These are phyloP conservation scores for Corydoras maculifer DNA, from an alignment of 2,113 vertebrate genomes.

Conservation along the genomic window DNA sequence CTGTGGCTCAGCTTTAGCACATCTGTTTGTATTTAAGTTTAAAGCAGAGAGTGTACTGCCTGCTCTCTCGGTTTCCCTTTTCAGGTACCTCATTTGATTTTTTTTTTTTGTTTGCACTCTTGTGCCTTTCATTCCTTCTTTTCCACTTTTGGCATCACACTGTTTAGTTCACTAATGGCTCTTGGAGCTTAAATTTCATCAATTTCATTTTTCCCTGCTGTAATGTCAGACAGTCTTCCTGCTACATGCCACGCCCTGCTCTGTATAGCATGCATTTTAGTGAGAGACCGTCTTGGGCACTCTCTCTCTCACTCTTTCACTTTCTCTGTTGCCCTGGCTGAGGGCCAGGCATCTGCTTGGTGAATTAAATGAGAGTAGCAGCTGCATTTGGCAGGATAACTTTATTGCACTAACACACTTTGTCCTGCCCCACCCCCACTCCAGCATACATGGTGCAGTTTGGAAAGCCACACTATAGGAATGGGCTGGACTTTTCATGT, in stretches of 20 bases:
- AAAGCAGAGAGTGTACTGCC: slow-evolving; percentile 7
- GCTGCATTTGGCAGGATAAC: slow-evolving; percentile 31
- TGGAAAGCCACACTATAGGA: not conserved
- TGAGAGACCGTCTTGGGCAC: not conserved
- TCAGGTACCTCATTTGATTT: not conserved
- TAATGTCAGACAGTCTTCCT: slow-evolving; percentile 1
- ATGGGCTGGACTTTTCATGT: not conserved
- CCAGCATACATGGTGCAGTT: not conserved
- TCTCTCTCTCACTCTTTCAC: not conserved
- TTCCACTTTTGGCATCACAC: not conserved
- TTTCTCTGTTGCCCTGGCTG: slow-evolving; percentile 8
- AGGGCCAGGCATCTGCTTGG: slow-evolving; percentile 25
- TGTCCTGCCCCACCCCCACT: not conserved
- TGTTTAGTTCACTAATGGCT: not conserved
- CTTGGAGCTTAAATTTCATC: slow-evolving; percentile 6
- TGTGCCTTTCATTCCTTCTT: slow-evolving; percentile 5
- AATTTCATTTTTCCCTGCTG: slow-evolving; percentile 1
- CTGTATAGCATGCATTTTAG: not conserved
- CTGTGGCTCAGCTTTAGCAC: slow-evolving; percentile 18
- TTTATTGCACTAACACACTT: not conserved
- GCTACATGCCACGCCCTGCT: slow-evolving; percentile 18
- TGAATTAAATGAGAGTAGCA: slow-evolving; percentile 35
- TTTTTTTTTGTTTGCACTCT: not conserved
- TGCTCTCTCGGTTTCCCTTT: slow-evolving; percentile 20
- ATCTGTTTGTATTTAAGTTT: slow-evolving; percentile 45